Evolutionary conservation across 64 coral and sea anemone genomes (phyloP), one percentile per base, ranked within the genome.

Genomic region (Montipora cactus): DNA sequence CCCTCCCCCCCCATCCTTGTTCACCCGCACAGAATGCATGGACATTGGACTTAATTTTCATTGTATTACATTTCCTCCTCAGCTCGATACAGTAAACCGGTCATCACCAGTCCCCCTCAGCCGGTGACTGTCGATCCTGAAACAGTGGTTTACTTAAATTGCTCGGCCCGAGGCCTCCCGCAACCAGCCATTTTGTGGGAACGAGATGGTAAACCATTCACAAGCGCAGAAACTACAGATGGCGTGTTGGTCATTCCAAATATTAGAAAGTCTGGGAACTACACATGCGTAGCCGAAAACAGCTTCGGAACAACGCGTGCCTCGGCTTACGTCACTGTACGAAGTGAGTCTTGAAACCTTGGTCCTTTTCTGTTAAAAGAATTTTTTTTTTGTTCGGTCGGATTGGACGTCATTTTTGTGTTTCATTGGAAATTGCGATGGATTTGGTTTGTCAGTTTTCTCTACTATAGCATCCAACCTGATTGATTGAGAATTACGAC

Each of bases 121-220:
- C 81, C 81, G 18, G 46, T 85, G 15, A 61, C 78, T 14, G 90
- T 95, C 3, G 51, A 95, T 59, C 94, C 94, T n/a, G 89, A 95
- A 37, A 95, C 88, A 12, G 90, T 76, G 6, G 89, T 95, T 19
- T 62, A 79, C 13, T 77, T 95, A 4, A 88, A 95, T 25, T 95
- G 94, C 67, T 75, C 94, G 9, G 90, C 90, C 4, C 22, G 12
- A 8, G 94, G 94, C 19, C 61, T 64, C 18, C 94, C 94, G 25
- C 57, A 49, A 5, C 94, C 94, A 4, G 53, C 64, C 68, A 81
- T 92, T 4, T 28, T 80, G 5, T 95, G 89, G 94, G 89, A 92
- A 81, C 44, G 18, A 16, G 75, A 88, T 22, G 91, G 91, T 4
- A 15, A 46, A 3, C 44, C 52, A 10, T 62, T 78, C 48, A 19